phyloP scores from a whole-genome alignment of 1,140 invertebrate species.

The Coptotermes formosanus region DNA sequence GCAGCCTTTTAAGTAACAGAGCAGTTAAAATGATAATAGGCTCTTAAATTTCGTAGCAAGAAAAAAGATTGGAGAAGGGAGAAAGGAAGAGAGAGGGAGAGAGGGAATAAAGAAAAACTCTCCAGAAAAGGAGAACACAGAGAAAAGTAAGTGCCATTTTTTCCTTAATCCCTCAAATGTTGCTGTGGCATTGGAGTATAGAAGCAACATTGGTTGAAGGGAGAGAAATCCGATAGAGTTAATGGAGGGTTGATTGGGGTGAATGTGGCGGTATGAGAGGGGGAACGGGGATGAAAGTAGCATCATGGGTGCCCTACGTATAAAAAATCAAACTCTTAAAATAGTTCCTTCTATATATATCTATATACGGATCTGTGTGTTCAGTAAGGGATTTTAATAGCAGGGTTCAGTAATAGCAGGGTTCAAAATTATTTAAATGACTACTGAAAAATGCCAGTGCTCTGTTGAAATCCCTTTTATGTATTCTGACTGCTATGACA shows the following conservation, averaged over 20 bases:
- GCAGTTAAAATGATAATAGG: conserved; percentile 30
- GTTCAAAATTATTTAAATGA: not conserved
- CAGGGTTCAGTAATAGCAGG: no score
- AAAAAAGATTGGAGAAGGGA: not conserved
- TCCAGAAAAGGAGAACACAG: not conserved
- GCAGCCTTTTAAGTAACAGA: conserved; percentile 26
- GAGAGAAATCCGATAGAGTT: conserved; percentile 28
- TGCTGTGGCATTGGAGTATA: not conserved
- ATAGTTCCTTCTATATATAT: not conserved
- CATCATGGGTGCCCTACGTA: not conserved
- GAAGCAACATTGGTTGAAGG: not conserved
- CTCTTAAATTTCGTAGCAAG: not conserved
- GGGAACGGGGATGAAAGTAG: not conserved
- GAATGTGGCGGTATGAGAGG: not conserved
- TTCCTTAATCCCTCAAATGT: not conserved
- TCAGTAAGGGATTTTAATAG: not conserved
- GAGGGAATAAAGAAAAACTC: not conserved
- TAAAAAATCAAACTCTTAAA: not conserved
- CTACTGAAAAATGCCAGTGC: not conserved
- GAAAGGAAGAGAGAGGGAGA: not conserved
- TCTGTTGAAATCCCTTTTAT: not conserved
- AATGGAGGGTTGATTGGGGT: conserved; percentile 27
- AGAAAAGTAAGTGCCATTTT: not conserved
- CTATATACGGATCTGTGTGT: not conserved
- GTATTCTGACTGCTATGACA: not conserved